Conservation (phyloP, 2,888 invertebrate genomes). For the Petrolisthes manimaculis region DNA sequence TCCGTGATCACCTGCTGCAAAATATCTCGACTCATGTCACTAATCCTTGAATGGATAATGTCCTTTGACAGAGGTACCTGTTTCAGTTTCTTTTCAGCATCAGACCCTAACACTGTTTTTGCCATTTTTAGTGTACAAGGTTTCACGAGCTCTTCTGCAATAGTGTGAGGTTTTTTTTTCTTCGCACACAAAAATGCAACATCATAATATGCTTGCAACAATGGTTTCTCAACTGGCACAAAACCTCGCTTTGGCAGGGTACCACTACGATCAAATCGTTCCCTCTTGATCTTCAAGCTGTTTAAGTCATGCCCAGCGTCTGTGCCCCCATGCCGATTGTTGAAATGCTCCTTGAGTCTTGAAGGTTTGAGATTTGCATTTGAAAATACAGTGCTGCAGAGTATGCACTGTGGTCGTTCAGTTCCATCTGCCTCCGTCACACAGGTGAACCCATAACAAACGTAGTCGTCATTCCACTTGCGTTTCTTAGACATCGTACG, state of each 20-base stretch:
- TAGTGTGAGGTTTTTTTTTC: conserved; percentile 17
- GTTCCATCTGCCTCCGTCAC: no score
- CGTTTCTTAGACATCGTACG: no score
- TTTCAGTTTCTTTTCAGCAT: conserved; percentile 25
- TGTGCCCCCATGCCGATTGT: not conserved
- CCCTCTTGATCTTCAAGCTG: conserved; percentile 6
- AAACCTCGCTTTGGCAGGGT: not conserved
- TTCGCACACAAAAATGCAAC: not conserved
- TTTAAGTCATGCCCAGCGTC: not conserved
- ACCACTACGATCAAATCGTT: conserved; percentile 19
- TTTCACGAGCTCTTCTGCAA: conserved; percentile 23
- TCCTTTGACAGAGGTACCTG: conserved; percentile 24
- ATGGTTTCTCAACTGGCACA: not conserved
- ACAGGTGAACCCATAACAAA: no score
- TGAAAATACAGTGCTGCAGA: not conserved
- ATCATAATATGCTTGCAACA: no score
- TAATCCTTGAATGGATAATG: not conserved
- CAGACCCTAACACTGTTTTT: conserved; percentile 5
- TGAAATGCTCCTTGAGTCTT: not conserved
- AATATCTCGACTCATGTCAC: conserved; percentile 31
- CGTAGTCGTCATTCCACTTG: no score
- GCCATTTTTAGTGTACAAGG: conserved; percentile 25
- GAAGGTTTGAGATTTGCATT: not conserved
- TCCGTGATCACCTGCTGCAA: not conserved
- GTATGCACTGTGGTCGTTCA: no score